Conservation (phyloP, 2,888 invertebrate species). For the Elegia similella region DNA sequence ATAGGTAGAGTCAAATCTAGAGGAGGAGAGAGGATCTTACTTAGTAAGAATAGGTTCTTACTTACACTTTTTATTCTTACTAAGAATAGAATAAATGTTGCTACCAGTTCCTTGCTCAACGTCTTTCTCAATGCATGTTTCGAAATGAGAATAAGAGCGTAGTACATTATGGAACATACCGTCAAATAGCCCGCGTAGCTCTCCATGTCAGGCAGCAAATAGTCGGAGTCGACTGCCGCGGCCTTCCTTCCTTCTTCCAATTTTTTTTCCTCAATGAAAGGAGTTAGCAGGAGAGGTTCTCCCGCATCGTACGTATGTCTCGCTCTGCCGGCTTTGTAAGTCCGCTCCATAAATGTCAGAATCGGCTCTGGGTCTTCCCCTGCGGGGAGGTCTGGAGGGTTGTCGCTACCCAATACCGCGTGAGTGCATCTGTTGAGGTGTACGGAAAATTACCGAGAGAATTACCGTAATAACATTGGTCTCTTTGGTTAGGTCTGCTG, state of each 20-base stretch:
- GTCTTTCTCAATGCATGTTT: too few relatives aligned
- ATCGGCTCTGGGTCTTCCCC: slow-evolving; percentile 74
- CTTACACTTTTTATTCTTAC: too few relatives aligned
- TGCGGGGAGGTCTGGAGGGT: slow-evolving; percentile 62
- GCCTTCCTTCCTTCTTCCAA: slow-evolving; percentile 72
- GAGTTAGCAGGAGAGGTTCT: slow-evolving; percentile 78
- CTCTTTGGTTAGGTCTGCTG: too few relatives aligned
- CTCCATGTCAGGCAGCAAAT: slow-evolving; percentile 67
- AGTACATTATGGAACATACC: slow-evolving; percentile 37
- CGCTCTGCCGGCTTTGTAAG: slow-evolving; percentile 51
- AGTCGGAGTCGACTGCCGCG: slow-evolving; percentile 63
- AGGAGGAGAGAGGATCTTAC: too few relatives aligned
- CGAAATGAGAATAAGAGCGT: too few relatives aligned
- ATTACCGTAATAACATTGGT: too few relatives aligned
- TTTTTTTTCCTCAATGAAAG: slow-evolving; percentile 76
- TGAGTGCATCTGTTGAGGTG: slow-evolving; percentile 43
- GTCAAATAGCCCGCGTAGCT: slow-evolving; percentile 76
- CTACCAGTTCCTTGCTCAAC: too few relatives aligned
- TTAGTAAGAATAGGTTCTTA: too few relatives aligned
- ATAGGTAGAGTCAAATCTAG: too few relatives aligned
- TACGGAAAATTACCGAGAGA: too few relatives aligned
- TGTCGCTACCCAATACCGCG: slow-evolving; percentile 39
- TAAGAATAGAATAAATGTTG: too few relatives aligned
- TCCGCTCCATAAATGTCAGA: slow-evolving; percentile 64
- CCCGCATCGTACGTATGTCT: slow-evolving; percentile 61